A percentile compares a stretch with the other conserved stretches of the same genome.
Evolutionary conservation across 2,888 invertebrate species (phyloP).

Genomic region (Hedya salicella): DNA sequence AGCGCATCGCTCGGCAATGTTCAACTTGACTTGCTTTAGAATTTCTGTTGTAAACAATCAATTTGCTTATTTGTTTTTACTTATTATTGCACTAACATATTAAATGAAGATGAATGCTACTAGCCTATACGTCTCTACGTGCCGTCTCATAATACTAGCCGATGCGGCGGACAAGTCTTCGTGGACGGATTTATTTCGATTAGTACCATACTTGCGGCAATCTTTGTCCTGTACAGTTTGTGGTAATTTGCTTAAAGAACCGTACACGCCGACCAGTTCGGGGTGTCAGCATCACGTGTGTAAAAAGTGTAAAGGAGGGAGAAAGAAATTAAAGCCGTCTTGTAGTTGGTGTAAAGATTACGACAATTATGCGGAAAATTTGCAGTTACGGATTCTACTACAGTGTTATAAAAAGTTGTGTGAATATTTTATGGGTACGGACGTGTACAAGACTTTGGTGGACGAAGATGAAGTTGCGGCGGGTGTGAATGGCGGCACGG

Average conservation of each 20-base stretch:
- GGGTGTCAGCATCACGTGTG: slow-evolving; percentile 96
- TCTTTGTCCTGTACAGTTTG: slow-evolving; percentile 96
- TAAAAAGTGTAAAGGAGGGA: slow-evolving; percentile 92
- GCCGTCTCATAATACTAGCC: slow-evolving; percentile 91
- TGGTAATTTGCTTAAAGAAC: slow-evolving; percentile 92
- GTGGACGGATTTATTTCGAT: slow-evolving; percentile 92
- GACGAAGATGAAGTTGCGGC: slow-evolving; percentile 82
- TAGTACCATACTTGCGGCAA: slow-evolving; percentile 93
- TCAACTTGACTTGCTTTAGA: slow-evolving; percentile 32
- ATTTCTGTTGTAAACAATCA: slow-evolving; percentile 74
- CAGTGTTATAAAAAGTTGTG: slow-evolving; percentile 96
- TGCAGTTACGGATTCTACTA: slow-evolving; percentile 91
- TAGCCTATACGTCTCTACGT: slow-evolving; percentile 92
- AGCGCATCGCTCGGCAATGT: slow-evolving; percentile 42
- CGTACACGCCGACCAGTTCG: slow-evolving; percentile 90
- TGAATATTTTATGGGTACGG: slow-evolving; percentile 90
- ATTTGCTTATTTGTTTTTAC: slow-evolving; percentile 56
- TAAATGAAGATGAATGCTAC: slow-evolving; percentile 90
- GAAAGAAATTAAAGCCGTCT: slow-evolving; percentile 93
- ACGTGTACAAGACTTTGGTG: slow-evolving; percentile 87
- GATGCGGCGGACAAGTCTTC: slow-evolving; percentile 89
- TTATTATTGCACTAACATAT: slow-evolving; percentile 46
- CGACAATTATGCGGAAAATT: slow-evolving; percentile 92
- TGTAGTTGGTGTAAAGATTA: slow-evolving; percentile 95
- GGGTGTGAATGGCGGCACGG: slow-evolving; percentile 80